Conservation (phyloP, 2,888 invertebrate species). For the Aphidius colemani region DNA sequence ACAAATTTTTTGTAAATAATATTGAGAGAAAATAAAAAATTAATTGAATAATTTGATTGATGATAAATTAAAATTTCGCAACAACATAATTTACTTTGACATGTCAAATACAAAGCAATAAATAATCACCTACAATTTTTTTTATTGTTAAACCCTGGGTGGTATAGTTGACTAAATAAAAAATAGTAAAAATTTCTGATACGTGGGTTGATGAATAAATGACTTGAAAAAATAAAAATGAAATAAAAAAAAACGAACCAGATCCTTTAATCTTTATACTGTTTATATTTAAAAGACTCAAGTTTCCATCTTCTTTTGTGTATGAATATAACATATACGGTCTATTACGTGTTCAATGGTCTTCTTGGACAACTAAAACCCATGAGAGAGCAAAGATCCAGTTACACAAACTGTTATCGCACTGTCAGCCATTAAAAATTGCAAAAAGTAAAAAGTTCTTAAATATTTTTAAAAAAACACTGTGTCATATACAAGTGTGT, state of each 20-base stretch:
- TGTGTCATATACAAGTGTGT: background rate
- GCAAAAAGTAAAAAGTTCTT: background rate
- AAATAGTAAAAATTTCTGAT: background rate
- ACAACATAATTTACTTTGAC: slow-evolving; percentile 6
- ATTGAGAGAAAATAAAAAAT: no score
- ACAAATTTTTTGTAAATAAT: no score
- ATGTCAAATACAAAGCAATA: no score
- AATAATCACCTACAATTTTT: no score
- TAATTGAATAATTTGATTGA: background rate
- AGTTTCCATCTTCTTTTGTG: slow-evolving; percentile 11
- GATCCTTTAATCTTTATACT: slow-evolving; percentile 27
- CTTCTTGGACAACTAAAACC: background rate
- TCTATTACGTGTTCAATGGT: slow-evolving; percentile 21
- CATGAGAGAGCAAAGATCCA: slow-evolving; percentile 8
- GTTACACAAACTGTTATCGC: slow-evolving; percentile 11
- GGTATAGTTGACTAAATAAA: slow-evolving; percentile 41
- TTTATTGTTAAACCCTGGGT: slow-evolving; percentile 43
- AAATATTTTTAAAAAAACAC: background rate
- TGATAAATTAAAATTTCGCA: slow-evolving; percentile 12
- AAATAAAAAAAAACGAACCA: slow-evolving; percentile 26
- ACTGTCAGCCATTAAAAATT: background rate
- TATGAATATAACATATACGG: slow-evolving; percentile 15
- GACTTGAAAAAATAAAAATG: background rate
- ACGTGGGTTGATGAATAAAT: no score
- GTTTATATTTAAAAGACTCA: slow-evolving; percentile 14